A percentile compares a stretch with the other conserved stretches of the same genome.
Evolutionary conservation across 2,888 invertebrate genomes (phyloP).

Genomic region (Tinea trinotella): DNA sequence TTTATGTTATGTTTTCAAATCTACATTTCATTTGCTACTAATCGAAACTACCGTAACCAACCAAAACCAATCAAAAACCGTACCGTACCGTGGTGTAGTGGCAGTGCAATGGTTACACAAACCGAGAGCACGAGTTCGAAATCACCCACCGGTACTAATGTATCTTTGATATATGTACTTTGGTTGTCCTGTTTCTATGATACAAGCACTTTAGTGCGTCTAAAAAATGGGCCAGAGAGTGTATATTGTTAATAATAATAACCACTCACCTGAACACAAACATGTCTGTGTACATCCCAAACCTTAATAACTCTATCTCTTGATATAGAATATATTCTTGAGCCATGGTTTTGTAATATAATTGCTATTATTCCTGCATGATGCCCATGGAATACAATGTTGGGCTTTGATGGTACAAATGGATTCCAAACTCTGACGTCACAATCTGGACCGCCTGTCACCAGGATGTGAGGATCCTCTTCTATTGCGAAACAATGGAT

Average conservation of each 20-base stretch:
- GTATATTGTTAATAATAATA: not conserved
- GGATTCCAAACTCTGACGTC: conserved; percentile 85
- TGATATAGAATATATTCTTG: conserved; percentile 79
- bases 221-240: no score
- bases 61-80: no score
- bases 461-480: conserved; percentile 72
- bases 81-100: no score
- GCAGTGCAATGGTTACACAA: no score
- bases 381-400: conserved; percentile 76
- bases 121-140: no score
- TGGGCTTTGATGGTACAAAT: conserved; percentile 79
- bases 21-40: no score
- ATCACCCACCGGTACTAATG: no score
- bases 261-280: conserved; percentile 73
- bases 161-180: no score
- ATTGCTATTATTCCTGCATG: conserved; percentile 77
- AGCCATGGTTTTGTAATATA: conserved; percentile 76
- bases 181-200: no score
- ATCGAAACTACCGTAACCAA: no score
- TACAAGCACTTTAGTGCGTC: no score
- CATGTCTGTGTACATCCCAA: conserved; percentile 80
- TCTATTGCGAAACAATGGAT: conserved; percentile 75
- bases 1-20: no score
- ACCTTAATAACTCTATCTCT: conserved; percentile 81
- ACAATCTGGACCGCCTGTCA: conserved; percentile 84